A percentile compares a stretch with the other conserved stretches of the same genome.
Conservation (phyloP, 2,888 invertebrate species). For the Drosophila eohydei region DNA sequence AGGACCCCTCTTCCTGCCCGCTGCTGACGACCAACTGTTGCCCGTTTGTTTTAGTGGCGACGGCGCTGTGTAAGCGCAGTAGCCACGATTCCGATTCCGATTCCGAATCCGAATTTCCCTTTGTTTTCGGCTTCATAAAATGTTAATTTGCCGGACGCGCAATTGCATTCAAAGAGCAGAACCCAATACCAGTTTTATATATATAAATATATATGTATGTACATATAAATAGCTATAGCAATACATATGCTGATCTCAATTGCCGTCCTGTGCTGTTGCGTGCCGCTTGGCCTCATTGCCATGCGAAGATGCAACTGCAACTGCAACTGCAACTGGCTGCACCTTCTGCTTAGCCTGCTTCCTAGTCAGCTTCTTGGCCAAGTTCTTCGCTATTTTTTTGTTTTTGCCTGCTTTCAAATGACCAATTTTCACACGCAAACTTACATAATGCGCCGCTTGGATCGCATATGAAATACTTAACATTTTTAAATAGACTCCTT, state of each 20-base stretch:
- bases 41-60: constrained; percentile 46
- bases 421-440: constrained; percentile 81
- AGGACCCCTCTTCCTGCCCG: not conserved
- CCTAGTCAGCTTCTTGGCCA: constrained; percentile 4
- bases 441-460: constrained; percentile 70
- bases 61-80: constrained; percentile 81
- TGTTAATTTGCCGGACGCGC: constrained; percentile 76
- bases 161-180: constrained; percentile 71
- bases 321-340: constrained; percentile 37
- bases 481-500: constrained; percentile 76
- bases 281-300: constrained; percentile 57
- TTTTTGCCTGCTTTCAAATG: constrained; percentile 68
- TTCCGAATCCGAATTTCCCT: constrained; percentile 77
- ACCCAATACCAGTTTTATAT: constrained; percentile 22
- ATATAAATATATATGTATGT: not conserved
- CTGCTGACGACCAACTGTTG: constrained; percentile 40
- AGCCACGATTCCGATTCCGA: constrained; percentile 78
- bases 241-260: constrained; percentile 23
- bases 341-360: constrained; percentile 4
- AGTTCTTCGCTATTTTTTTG: constrained; percentile 7
- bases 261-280: constrained; percentile 49
- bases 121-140: constrained; percentile 80
- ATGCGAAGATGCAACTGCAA: constrained; percentile 56
- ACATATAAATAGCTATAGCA: not conserved
- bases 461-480: constrained; percentile 73